Conservation (phyloP, 1,140 invertebrate genomes). For the Danaus plexippus region DNA sequence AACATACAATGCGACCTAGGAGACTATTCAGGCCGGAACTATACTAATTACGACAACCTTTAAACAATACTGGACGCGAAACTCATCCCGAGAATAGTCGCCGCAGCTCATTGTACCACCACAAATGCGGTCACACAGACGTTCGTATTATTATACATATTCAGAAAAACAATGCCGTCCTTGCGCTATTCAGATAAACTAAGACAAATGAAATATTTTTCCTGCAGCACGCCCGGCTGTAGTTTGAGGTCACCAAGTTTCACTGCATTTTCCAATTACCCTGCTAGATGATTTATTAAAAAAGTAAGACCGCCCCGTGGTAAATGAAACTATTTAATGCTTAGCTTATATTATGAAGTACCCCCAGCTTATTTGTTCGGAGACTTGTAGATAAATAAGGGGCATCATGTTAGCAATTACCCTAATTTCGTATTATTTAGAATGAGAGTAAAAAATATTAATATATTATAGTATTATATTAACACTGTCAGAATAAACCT, state of each 20-base stretch:
- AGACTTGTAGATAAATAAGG: too few relatives aligned
- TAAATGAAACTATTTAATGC: slow-evolving; percentile 12
- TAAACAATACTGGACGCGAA: slow-evolving; percentile 70
- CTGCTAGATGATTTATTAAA: slow-evolving; percentile 24
- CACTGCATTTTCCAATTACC: slow-evolving; percentile 29
- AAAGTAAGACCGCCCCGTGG: slow-evolving; percentile 14
- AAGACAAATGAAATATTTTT: slow-evolving; percentile 66
- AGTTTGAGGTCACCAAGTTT: slow-evolving; percentile 28
- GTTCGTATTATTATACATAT: slow-evolving; percentile 64
- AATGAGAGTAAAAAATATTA: too few relatives aligned
- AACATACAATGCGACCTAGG: slow-evolving; percentile 54
- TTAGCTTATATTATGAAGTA: too few relatives aligned
- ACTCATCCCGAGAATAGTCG: slow-evolving; percentile 64
- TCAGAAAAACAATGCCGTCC: slow-evolving; percentile 66
- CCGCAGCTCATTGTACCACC: slow-evolving; percentile 59
- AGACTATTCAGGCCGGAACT: slow-evolving; percentile 60
- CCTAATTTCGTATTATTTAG: too few relatives aligned
- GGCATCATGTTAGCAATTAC: too few relatives aligned
- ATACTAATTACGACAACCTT: slow-evolving; percentile 70
- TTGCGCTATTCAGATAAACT: slow-evolving; percentile 63
- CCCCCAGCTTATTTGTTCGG: too few relatives aligned
- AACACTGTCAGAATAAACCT: too few relatives aligned
- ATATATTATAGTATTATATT: too few relatives aligned
- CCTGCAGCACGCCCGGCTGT: slow-evolving; percentile 26
- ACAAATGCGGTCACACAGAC: slow-evolving; percentile 67